phyloP scores from a whole-genome alignment of 2,113 vertebrate species.

The Calidris pygmaea region DNA sequence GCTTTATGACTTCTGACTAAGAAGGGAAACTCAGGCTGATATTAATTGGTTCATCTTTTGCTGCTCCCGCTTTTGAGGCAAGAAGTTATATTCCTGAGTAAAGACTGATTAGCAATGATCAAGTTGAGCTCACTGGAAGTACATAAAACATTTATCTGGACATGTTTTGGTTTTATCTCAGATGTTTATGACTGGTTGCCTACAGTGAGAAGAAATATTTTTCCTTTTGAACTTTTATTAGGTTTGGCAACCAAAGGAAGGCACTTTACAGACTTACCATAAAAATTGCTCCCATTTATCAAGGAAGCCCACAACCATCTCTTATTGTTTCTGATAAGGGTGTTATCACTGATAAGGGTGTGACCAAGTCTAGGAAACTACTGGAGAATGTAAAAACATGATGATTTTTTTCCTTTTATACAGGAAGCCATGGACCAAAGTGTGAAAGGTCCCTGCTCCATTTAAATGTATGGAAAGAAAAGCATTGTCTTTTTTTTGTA shows the following conservation, averaged over 20 bases:
- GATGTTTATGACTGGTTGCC: neutral
- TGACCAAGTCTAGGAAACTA: neutral
- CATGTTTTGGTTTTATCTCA: neutral
- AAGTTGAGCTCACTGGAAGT: neutral
- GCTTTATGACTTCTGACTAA: neutral
- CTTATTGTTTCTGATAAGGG: neutral
- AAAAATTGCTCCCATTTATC: neutral
- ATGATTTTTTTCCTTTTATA: neutral
- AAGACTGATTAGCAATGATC: neutral
- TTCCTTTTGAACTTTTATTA: neutral
- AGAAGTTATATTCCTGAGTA: neutral
- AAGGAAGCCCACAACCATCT: neutral
- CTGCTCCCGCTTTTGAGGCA: neutral
- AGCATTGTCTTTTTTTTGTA: rapidly evolving
- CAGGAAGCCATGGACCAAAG: neutral
- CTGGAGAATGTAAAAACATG: neutral
- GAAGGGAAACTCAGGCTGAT: neutral
- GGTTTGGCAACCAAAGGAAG: neutral
- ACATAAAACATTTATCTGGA: neutral
- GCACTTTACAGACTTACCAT: neutral
- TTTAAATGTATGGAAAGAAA: neutral
- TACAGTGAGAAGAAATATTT: neutral
- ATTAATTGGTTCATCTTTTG: neutral
- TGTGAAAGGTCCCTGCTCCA: neutral
- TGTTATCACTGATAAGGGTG: neutral